These are phyloP conservation scores for Eurois occulta DNA, from an alignment of 2,888 invertebrate species.

Conservation along the genomic window DNA sequence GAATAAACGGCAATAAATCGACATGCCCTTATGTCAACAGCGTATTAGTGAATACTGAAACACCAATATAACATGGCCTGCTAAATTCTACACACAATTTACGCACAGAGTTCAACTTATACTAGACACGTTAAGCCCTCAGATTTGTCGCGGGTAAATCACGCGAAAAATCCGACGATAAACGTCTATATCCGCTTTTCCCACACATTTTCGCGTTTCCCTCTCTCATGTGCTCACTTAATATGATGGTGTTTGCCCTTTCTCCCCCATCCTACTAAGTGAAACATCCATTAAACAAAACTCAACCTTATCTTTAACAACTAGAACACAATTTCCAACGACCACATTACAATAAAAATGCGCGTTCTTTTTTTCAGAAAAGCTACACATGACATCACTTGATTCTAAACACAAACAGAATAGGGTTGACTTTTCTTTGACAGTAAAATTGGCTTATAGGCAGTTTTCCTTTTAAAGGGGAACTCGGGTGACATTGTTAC, in stretches of 20 bases:
- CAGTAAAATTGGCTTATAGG: conserved; percentile 54
- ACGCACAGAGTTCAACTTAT: conserved; percentile 70
- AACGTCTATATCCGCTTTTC: conserved; percentile 90
- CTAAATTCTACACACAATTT: conserved; percentile 30
- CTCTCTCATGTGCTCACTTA: conserved; percentile 90
- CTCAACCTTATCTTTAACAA: background rate
- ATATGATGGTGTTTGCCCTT: conserved; percentile 89
- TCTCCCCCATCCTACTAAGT: conserved; percentile 80
- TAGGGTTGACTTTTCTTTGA: conserved; percentile 67
- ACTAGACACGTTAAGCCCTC: conserved; percentile 81
- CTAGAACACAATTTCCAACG: conserved; percentile 54
- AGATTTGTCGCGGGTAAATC: conserved; percentile 89
- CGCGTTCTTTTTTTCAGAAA: conserved; percentile 79
- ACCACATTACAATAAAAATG: conserved; percentile 74
- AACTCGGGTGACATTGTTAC: conserved; percentile 88
- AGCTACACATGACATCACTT: conserved; percentile 51
- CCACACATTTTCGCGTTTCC: conserved; percentile 90
- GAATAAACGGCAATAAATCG: conserved; percentile 88
- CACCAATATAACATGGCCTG: conserved; percentile 73
- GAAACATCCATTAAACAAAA: conserved; percentile 53
- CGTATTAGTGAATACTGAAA: conserved; percentile 83
- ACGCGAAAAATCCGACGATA: conserved; percentile 90
- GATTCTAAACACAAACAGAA: conserved; percentile 25
- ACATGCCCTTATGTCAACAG: conserved; percentile 87
- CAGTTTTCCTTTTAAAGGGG: conserved; percentile 72